phyloP scores from a whole-genome alignment of 2,797 vertebrate species.

The Aphelocoma californica region DNA sequence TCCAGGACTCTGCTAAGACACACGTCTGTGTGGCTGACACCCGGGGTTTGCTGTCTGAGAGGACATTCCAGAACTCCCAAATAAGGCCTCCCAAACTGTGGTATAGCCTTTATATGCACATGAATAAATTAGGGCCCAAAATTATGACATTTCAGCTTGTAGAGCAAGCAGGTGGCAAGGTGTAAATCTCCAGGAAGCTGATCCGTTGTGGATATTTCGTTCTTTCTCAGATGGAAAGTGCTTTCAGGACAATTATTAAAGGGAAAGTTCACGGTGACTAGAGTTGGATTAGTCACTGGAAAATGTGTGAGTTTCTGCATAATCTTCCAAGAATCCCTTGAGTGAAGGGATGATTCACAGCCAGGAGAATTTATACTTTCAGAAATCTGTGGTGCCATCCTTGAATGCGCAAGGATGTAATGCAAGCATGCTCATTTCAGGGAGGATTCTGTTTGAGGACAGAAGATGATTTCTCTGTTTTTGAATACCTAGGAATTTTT shows the following conservation, averaged over 20 bases:
- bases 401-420: neutral
- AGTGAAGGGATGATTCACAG: constrained; percentile 52
- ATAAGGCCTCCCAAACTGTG: neutral
- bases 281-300: constrained; percentile 40
- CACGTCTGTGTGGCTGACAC: rapidly evolving
- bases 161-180: neutral
- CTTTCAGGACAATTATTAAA: constrained; percentile 1
- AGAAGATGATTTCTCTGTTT: neutral
- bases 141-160: neutral
- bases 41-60: neutral
- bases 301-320: constrained; percentile 9
- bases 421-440: neutral
- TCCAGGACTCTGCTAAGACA: neutral
- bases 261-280: neutral
- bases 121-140: neutral
- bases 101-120: neutral
- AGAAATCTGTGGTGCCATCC: neutral
- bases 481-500: neutral
- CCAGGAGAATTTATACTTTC: neutral
- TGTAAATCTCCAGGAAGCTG: neutral
- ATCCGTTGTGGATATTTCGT: neutral
- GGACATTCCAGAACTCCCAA: neutral
- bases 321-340: neutral
- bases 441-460: neutral
- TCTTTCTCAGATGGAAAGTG: neutral